A percentile compares a stretch with the other conserved stretches of the same genome.
phyloP scores from a whole-genome alignment of 1,140 invertebrate species.

The Procambarus clarkii region DNA sequence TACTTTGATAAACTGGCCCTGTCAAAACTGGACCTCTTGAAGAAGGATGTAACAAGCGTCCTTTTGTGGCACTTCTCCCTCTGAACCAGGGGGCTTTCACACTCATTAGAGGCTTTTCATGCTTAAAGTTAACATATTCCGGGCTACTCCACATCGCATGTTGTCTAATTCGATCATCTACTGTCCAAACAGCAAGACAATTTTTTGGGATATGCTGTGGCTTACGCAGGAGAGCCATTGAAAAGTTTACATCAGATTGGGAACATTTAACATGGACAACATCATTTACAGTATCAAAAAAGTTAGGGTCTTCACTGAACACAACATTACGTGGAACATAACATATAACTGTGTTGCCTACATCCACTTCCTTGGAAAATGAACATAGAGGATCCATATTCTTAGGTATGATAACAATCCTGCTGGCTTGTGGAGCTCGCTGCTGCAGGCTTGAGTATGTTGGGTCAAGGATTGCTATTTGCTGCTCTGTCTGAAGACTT shows the following conservation, averaged over 20 bases:
- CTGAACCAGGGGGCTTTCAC: slow-evolving; percentile 47
- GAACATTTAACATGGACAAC: slow-evolving; percentile 59
- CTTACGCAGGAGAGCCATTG: slow-evolving; percentile 56
- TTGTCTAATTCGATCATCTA: slow-evolving; percentile 51
- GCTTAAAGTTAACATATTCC: slow-evolving; percentile 42
- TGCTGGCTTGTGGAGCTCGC: slow-evolving; percentile 60
- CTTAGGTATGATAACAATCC: slow-evolving; percentile 64
- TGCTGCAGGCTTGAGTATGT: slow-evolving; percentile 55
- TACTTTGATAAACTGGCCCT: slow-evolving; percentile 42
- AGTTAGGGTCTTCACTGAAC: slow-evolving; percentile 60
- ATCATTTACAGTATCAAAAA: slow-evolving; percentile 57
- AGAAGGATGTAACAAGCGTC: slow-evolving; percentile 30
- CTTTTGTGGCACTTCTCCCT: slow-evolving; percentile 35
- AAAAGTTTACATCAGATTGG: slow-evolving; percentile 62
- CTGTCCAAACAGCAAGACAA: slow-evolving; percentile 63
- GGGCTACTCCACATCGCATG: slow-evolving; percentile 68
- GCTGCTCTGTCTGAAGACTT: slow-evolving; percentile 23
- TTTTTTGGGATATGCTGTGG: slow-evolving; percentile 60
- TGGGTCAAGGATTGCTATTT: slow-evolving; percentile 18
- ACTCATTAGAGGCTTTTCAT: slow-evolving; percentile 48
- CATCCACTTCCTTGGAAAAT: slow-evolving; percentile 64
- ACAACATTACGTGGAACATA: slow-evolving; percentile 66
- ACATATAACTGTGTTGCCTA: slow-evolving; percentile 62
- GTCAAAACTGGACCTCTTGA: slow-evolving; percentile 49
- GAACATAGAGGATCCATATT: slow-evolving; percentile 52